These are phyloP conservation scores for Cyanocitta stelleri DNA, from an alignment of 2,113 vertebrate species.

Conservation along the genomic window DNA sequence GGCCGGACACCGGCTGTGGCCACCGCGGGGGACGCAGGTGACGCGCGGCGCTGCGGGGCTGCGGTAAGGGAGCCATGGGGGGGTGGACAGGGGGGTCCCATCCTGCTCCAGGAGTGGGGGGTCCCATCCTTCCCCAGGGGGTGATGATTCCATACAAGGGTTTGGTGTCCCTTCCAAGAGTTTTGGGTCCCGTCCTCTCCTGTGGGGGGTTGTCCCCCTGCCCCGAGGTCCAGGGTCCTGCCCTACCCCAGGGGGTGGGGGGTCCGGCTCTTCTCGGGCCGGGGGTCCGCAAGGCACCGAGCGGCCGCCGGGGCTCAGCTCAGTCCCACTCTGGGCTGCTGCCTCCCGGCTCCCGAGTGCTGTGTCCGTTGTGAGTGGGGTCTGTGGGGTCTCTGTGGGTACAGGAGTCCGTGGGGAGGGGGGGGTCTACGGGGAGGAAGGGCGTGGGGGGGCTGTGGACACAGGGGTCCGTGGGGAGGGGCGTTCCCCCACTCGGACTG, in stretches of 20 bases:
- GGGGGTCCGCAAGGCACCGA: not conserved
- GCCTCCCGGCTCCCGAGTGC: not conserved
- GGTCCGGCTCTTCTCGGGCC: not conserved
- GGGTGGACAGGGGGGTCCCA: fast-evolving
- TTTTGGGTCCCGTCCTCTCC: not conserved
- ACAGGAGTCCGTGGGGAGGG: not conserved
- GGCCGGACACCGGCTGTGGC: not conserved
- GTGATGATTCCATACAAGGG: not conserved
- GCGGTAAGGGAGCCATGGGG: not conserved
- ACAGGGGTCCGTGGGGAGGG: not conserved
- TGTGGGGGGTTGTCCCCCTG: not conserved
- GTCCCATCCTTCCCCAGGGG: not conserved
- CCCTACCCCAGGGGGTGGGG: no score
- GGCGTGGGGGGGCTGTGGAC: not conserved
- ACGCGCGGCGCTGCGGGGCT: not conserved
- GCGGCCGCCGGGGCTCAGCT: not conserved
- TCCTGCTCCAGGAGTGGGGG: not conserved
- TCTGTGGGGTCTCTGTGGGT: not conserved
- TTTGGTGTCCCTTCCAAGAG: not conserved
- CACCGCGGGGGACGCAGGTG: not conserved
- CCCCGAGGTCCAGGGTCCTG: not conserved
- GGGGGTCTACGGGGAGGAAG: fast-evolving
- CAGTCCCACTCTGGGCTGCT: not conserved
- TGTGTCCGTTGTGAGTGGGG: not conserved
- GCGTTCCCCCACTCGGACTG: no score